Percentiles rank a stretch among this genome's conserved stretches.
These are phyloP conservation scores for Zaprionus capensis DNA, from an alignment of 1,140 invertebrate genomes.

Conservation along the genomic window DNA sequence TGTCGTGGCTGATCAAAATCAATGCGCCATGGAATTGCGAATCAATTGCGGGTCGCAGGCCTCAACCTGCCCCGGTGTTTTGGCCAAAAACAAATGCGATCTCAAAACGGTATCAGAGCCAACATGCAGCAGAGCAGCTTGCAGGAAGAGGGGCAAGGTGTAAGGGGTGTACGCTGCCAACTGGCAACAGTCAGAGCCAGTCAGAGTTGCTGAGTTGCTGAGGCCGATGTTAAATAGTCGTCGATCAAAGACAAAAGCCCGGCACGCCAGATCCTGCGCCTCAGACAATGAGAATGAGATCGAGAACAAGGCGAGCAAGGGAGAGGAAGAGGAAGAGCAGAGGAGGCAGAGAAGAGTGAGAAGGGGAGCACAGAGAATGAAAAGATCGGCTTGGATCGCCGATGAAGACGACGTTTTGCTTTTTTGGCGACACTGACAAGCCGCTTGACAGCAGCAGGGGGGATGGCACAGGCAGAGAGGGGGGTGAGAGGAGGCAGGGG, in stretches of 20 bases:
- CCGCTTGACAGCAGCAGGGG: slow-evolving; percentile 41
- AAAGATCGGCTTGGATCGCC: slow-evolving; percentile 8
- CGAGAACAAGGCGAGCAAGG: not conserved
- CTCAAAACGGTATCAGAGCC: slow-evolving; percentile 41
- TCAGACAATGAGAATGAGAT: slow-evolving; percentile 13
- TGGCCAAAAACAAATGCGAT: slow-evolving; percentile 23
- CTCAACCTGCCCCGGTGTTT: slow-evolving; percentile 17
- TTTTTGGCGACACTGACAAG: slow-evolving; percentile 71
- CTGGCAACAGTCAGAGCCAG: slow-evolving; percentile 52
- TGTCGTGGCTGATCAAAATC: slow-evolving; percentile 79
- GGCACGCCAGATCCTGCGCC: slow-evolving; percentile 40
- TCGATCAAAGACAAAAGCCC: slow-evolving; percentile 79
- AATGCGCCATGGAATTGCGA: slow-evolving; percentile 77
- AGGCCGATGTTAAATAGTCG: slow-evolving; percentile 68
- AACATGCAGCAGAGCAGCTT: slow-evolving; percentile 9
- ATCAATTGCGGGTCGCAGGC: slow-evolving; percentile 67
- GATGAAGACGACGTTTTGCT: slow-evolving; percentile 78
- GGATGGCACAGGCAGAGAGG: slow-evolving; percentile 6
- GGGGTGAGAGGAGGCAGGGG: too few species aligned
- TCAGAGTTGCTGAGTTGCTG: slow-evolving; percentile 34
- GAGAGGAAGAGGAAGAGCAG: not conserved
- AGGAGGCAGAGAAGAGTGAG: not conserved
- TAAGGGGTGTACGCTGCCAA: not conserved
- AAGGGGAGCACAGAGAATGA: not conserved
- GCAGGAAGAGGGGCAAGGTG: not conserved